Base-by-base conservation (phyloP, 2,113 vertebrate species). In the Nothocercus nigrocapillus region DNA sequence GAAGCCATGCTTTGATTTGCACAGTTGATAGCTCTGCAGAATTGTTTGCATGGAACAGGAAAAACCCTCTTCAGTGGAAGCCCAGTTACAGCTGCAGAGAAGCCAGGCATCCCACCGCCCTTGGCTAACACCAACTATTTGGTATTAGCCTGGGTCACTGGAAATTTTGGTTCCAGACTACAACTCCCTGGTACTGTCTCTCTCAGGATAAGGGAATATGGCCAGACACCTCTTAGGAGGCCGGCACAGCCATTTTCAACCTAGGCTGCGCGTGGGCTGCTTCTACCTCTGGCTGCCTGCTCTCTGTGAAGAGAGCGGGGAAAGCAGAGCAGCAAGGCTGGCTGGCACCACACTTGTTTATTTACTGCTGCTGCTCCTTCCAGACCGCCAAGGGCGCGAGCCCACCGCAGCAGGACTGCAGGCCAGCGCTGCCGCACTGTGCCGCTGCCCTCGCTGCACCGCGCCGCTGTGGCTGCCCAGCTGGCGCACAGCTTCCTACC, bases 211-310 rank as follows among this genome's bases (percentile, higher is more conserved):
- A 42, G 2, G 75, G 2, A 30, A 78, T 5, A 11, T 9, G 45
- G 17, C 5, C 45, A 45, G 38, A 61, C 8, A 51, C 12, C 67
- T 69, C 36, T 74, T 14, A 67, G 0, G 6, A 45, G 1, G 17
- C 0, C 17, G 38, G 0, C 0, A n/a, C 27, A 13, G 59, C 21
- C 25, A 72, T 13, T 19, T 40, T 21, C 38, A 54, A 73, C 34
- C 28, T 22, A 63, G 18, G 56, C 6, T 58, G 3, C 13, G 17
- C 27, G 8, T 14, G 49, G 20, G 28, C 64, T 76, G 8, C 13
- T 85, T 73, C 28, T 53, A 32, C 13, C 36, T 42, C 62, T 66
- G 34, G 5, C 15, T 7, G 2, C 3, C 3, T 62, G 58, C 75
- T 73, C 0, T 0, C 2, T 59, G 21, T 18, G 73, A 64, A 42